Conservation (phyloP, 2,797 vertebrate genomes). For the Anniella stebbinsi region DNA sequence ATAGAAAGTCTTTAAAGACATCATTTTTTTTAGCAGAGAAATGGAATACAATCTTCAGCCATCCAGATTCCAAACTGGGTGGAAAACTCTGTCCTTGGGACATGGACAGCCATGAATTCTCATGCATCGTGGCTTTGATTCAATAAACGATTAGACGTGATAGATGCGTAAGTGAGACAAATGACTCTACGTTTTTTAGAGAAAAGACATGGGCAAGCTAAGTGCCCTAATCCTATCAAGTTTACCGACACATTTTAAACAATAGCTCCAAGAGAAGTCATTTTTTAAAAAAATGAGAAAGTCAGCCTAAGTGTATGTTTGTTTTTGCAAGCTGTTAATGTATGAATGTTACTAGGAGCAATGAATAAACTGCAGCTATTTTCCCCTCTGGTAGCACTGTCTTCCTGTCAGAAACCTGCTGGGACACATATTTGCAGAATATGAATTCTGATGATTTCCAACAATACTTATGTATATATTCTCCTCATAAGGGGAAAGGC, state of each 20-base stretch:
- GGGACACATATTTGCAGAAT: constrained; percentile 53
- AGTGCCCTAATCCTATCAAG: constrained; percentile 60
- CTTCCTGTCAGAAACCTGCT: constrained; percentile 49
- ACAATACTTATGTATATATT: neutral
- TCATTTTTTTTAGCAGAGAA: constrained; percentile 52
- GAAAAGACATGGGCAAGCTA: constrained; percentile 49
- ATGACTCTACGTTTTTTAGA: constrained; percentile 71
- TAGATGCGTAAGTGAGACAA: constrained; percentile 66
- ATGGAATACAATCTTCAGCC: neutral
- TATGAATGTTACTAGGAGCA: constrained; percentile 57
- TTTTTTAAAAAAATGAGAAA: constrained; percentile 46
- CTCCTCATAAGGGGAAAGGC: neutral
- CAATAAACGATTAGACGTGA: constrained; percentile 56
- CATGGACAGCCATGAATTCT: constrained; percentile 48
- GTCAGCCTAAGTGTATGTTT: constrained; percentile 62
- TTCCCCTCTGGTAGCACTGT: constrained; percentile 21
- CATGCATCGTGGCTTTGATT: constrained; percentile 49
- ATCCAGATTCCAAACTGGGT: neutral
- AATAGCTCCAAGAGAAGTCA: constrained; percentile 45
- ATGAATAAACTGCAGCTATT: constrained; percentile 59
- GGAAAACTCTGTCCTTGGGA: constrained; percentile 42
- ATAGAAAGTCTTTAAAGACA: constrained; percentile 6
- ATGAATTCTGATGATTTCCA: constrained; percentile 36
- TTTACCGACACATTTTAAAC: constrained; percentile 39
- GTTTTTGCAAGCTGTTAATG: constrained; percentile 70